A percentile compares a stretch with the other conserved stretches of the same genome.
These are phyloP conservation scores for Eulemur albifrons DNA, from an alignment of 2,797 vertebrate genomes.

Conservation along the genomic window DNA sequence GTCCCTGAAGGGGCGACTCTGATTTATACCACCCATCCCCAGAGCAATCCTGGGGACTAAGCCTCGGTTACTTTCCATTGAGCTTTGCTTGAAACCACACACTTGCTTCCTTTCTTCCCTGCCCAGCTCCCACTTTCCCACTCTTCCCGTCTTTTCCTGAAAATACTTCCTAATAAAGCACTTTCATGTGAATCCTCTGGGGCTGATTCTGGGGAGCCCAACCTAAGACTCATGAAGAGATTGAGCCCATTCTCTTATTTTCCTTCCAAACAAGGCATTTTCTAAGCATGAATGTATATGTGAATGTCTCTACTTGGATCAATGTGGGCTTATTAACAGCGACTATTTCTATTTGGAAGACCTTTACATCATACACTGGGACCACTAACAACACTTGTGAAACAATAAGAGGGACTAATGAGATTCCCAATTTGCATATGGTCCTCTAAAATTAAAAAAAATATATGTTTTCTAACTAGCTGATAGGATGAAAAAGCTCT, in stretches of 20 bases:
- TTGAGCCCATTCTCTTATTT: not conserved
- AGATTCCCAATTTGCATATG: slow-evolving; percentile 49
- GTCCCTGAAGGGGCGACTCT: not conserved
- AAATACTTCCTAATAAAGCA: not conserved
- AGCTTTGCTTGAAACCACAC: not conserved
- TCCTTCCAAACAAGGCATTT: not conserved
- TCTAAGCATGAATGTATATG: not conserved
- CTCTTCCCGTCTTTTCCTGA: not conserved
- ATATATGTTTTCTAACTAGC: slow-evolving; percentile 24
- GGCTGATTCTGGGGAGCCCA: not conserved
- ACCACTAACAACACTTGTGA: slow-evolving; percentile 2
- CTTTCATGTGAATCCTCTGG: not conserved
- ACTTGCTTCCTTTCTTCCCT: not conserved
- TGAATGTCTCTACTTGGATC: not conserved
- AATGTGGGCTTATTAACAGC: slow-evolving; percentile 39
- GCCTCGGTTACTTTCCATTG: accelerated
- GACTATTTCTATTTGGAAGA: slow-evolving; percentile 56
- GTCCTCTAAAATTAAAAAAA: not conserved
- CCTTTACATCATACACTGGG: not conserved
- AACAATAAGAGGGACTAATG: not conserved
- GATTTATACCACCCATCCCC: not conserved
- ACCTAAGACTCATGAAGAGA: not conserved
- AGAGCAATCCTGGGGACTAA: not conserved
- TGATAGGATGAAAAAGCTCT: slow-evolving; percentile 72
- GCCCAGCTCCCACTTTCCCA: not conserved